phyloP scores from a whole-genome alignment of 2,888 invertebrate genomes.

The Nymphalis urticae region DNA sequence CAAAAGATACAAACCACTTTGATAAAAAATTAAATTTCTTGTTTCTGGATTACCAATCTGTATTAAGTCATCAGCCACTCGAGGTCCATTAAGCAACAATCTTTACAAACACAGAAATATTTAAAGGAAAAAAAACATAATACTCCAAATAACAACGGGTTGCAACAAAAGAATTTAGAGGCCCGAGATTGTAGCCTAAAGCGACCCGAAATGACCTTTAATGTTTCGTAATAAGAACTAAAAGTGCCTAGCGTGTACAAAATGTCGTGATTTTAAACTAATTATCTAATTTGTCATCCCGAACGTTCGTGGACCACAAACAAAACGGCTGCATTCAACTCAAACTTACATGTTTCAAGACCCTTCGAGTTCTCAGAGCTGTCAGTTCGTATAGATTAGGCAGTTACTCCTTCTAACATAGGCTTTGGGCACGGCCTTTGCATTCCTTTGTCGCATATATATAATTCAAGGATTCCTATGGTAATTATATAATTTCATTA shows the following conservation, averaged over 20 bases:
- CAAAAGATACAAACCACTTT: constrained; percentile 10
- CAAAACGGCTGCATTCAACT: constrained; percentile 47
- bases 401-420: constrained; percentile 58
- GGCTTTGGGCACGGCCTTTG: constrained; percentile 58
- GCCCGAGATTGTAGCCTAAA: constrained; percentile 21
- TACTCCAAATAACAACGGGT: constrained; percentile 28
- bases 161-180: constrained; percentile 35
- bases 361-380: constrained; percentile 55
- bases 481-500: constrained; percentile 17
- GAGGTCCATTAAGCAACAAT: constrained; percentile 24
- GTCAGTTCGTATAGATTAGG: constrained; percentile 65
- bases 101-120: constrained; percentile 16
- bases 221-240: constrained; percentile 41
- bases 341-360: constrained; percentile 43
- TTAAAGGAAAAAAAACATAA: constrained; percentile 17
- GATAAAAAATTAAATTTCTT: constrained; percentile 8
- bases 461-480: constrained; percentile 3
- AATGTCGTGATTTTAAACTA: constrained; percentile 57
- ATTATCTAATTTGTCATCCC: constrained; percentile 68
- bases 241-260: constrained; percentile 40
- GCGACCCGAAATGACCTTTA: constrained; percentile 40
- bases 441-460: constrained; percentile 52
- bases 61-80: constrained; percentile 18
- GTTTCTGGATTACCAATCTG: constrained; percentile 5
- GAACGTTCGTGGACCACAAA: constrained; percentile 43